phyloP scores from a whole-genome alignment of 2,113 vertebrate genomes.

The Callionymus lyra region DNA sequence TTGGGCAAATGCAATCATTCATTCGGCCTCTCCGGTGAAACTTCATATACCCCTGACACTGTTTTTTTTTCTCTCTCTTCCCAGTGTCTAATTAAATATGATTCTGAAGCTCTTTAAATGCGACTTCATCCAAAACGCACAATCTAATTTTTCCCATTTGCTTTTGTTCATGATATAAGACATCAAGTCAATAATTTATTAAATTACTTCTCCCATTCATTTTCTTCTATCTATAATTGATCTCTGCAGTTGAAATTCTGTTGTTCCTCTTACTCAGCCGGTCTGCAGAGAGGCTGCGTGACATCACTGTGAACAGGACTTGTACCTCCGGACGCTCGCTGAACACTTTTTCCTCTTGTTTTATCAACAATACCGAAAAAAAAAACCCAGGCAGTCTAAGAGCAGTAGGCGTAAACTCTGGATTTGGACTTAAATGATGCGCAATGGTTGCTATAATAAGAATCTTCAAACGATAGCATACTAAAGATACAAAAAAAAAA shows the following conservation, averaged over 20 bases:
- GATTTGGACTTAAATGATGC: too few relatives aligned
- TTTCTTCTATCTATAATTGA: constrained; percentile 81
- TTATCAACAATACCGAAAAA: too few relatives aligned
- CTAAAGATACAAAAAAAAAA: too few relatives aligned
- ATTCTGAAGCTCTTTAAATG: constrained; percentile 69
- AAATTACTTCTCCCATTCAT: constrained; percentile 76
- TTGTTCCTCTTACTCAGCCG: constrained; percentile 70
- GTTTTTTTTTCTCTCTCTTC: constrained; percentile 46
- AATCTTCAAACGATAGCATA: too few relatives aligned
- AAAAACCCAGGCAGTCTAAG: too few relatives aligned
- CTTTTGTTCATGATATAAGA: constrained; percentile 74
- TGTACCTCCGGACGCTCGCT: constrained; percentile 9
- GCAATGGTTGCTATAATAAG: too few relatives aligned
- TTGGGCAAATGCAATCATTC: constrained; percentile 53
- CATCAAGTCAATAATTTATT: constrained; percentile 78
- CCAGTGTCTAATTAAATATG: constrained; percentile 76
- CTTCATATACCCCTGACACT: constrained; percentile 53
- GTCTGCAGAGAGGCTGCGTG: constrained; percentile 60
- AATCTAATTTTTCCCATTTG: constrained; percentile 75
- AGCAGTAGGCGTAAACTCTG: too few relatives aligned
- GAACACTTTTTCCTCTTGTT: constrained; percentile 6
- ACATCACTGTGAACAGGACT: constrained; percentile 56
- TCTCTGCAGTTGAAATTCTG: constrained; percentile 75
- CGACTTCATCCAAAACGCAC: constrained; percentile 69
- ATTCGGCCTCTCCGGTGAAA: constrained; percentile 52